Percentiles rank a stretch among this genome's conserved stretches.
These are phyloP conservation scores for Belgica antarctica DNA, from an alignment of 2,888 invertebrate species.

Conservation along the genomic window DNA sequence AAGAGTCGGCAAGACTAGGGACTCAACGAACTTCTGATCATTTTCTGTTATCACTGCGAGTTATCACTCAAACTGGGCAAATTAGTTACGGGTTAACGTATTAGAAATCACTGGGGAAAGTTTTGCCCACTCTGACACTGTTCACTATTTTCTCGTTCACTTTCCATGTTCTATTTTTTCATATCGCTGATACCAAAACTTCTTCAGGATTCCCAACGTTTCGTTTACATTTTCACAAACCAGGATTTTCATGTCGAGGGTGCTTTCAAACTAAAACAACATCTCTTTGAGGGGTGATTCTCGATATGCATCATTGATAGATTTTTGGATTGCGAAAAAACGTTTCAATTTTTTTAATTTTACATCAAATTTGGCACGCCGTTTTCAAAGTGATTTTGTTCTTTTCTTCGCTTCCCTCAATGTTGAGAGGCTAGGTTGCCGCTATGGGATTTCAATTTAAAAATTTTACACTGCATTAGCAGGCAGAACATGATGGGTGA, in stretches of 20 bases:
- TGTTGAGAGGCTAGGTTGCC: slow-evolving; percentile 28
- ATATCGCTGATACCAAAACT: too few species aligned
- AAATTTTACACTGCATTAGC: slow-evolving; percentile 44
- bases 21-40: too few species aligned
- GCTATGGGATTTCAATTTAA: slow-evolving; percentile 43
- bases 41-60: too few species aligned
- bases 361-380: slow-evolving; percentile 43
- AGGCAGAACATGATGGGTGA: slow-evolving; percentile 30
- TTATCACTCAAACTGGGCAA: too few species aligned
- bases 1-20: too few species aligned
- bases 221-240: too few species aligned
- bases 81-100: too few species aligned
- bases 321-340: slow-evolving; percentile 5
- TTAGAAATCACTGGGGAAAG: too few species aligned
- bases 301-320: slow-evolving; percentile 35
- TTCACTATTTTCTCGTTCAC: too few species aligned
- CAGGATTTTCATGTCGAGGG: slow-evolving; percentile 41
- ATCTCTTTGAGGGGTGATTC: slow-evolving; percentile 29
- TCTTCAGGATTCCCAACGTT: too few species aligned
- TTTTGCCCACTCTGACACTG: too few species aligned
- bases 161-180: too few species aligned
- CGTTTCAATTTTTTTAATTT: slow-evolving; percentile 43
- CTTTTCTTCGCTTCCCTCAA: neutral
- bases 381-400: slow-evolving; percentile 20
- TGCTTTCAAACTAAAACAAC: slow-evolving; percentile 21